phyloP scores from a whole-genome alignment of 2,113 vertebrate species.

The Salvelinus alpinus region DNA sequence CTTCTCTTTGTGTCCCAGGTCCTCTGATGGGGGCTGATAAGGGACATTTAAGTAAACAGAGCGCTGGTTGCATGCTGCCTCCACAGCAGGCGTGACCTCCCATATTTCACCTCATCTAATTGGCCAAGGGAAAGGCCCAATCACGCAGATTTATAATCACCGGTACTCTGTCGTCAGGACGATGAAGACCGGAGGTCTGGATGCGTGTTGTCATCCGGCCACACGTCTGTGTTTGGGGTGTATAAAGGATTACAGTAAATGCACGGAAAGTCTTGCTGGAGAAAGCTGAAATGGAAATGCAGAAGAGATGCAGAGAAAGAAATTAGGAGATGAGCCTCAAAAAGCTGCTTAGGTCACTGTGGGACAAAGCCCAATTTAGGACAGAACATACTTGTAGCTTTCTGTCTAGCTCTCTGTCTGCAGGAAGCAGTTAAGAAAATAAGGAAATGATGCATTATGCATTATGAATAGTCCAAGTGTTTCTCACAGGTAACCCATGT shows the following conservation, averaged over 20 bases:
- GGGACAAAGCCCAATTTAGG: too few species aligned
- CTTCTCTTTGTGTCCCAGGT: constrained; percentile 4
- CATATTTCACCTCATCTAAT: constrained; percentile 50
- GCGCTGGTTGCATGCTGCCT: constrained; percentile 4
- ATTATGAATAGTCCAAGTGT: too few species aligned
- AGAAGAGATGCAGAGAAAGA: neutral
- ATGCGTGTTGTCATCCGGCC: neutral
- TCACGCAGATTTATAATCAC: neutral
- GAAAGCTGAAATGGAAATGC: constrained; percentile 9
- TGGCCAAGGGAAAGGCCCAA: constrained; percentile 13
- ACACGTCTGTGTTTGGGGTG: neutral
- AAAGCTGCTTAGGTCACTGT: too few species aligned
- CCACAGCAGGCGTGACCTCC: constrained; percentile 14
- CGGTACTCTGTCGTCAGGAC: constrained; percentile 4
- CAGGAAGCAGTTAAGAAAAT: too few species aligned
- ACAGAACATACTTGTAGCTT: too few species aligned
- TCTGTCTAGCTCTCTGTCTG: too few species aligned
- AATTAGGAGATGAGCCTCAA: neutral
- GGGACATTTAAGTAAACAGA: constrained; percentile 38
- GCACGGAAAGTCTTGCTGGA: neutral
- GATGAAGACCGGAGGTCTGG: constrained; percentile 7
- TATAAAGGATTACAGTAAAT: neutral
- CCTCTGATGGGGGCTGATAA: constrained; percentile 40
- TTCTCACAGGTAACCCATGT: too few species aligned
- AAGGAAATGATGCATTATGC: too few species aligned